phyloP scores from a whole-genome alignment of 2,797 vertebrate genomes.

The Enteromius afrohamiltoni region DNA sequence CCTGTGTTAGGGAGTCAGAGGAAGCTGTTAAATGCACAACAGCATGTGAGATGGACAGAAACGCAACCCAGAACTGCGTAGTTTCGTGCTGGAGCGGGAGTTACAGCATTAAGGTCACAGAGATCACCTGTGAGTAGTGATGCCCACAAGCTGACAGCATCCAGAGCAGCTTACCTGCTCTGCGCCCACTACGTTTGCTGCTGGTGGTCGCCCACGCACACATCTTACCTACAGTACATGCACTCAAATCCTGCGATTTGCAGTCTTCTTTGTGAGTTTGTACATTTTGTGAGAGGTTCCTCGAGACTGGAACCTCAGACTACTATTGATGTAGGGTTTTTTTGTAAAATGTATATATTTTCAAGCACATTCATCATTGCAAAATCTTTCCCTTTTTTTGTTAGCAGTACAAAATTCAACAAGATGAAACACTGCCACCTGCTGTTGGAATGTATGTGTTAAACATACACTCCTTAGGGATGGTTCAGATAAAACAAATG shows the following conservation, averaged over 20 bases:
- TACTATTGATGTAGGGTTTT: not conserved
- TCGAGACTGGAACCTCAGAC: not conserved
- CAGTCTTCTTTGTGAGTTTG: not conserved
- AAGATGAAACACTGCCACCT: slow-evolving; percentile 7
- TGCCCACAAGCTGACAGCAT: slow-evolving; percentile 40
- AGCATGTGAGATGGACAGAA: not conserved
- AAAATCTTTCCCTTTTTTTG: not conserved
- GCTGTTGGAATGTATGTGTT: slow-evolving; percentile 2
- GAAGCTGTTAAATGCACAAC: slow-evolving; percentile 32
- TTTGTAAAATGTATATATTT: not conserved
- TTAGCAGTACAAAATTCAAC: not conserved
- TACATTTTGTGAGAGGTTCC: not conserved
- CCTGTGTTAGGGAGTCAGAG: slow-evolving; percentile 9
- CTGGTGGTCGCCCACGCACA: slow-evolving; percentile 44
- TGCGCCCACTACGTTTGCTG: slow-evolving; percentile 22
- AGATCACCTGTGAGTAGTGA: slow-evolving; percentile 55
- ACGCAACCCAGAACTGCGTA: not conserved
- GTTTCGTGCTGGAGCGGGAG: not conserved
- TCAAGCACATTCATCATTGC: not conserved
- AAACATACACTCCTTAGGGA: not conserved
- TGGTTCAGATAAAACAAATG: not conserved
- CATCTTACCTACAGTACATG: slow-evolving; percentile 22
- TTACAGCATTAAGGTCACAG: slow-evolving; percentile 50
- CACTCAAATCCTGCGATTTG: not conserved
- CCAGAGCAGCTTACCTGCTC: slow-evolving; percentile 30